Base-by-base conservation (phyloP, 2,113 vertebrate species). In the Oophaga pumilio region DNA sequence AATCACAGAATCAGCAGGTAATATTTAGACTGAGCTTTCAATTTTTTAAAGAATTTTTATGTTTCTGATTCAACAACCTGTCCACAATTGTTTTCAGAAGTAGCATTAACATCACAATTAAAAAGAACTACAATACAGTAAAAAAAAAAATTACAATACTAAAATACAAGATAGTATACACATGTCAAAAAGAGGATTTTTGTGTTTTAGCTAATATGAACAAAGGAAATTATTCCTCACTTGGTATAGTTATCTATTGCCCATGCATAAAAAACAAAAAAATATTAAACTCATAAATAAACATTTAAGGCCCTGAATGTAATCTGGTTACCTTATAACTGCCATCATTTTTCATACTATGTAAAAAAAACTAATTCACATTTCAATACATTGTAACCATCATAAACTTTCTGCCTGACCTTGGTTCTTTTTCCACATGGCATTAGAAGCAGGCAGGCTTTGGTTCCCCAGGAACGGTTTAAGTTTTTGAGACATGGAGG, bases 361-460 rank as follows among this genome's bases (percentile, higher is more conserved):
- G 14, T 9, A 17, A 80, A 62, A 20, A 28, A 43, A 26, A 80
- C 15, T 33, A 12, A 56, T 15, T 28, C n/a, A 79, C 22, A 57
- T 57, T 56, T 49, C n/a, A 26, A 78, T 78, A 77, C 53, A 56
- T 78, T 24, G 49, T 15, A 57, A n/a, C n/a, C 24, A 62, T 62
- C 14, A 24, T 69, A n/a, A 82, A 73, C 43, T 33, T 0, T 0
- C 0, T 1, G 1, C 28, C 94, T 95, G 91, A 98, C 97, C 97
- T 96, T 96, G 96, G 91, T 92, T 97, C 90, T 97, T 97, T 89
- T 95, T 98, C 98, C 97, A 98, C 87, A 97, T 89, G 0, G 96
- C 94, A 0, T 95, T 93, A 79, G 95, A 94, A 9, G 91, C 89
- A 0, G 95, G 94, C 0, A 93, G 91, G 33, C 95, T 92, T 1